phyloP scores from a whole-genome alignment of 2,888 invertebrate species.

The Sarcophaga carnaria region DNA sequence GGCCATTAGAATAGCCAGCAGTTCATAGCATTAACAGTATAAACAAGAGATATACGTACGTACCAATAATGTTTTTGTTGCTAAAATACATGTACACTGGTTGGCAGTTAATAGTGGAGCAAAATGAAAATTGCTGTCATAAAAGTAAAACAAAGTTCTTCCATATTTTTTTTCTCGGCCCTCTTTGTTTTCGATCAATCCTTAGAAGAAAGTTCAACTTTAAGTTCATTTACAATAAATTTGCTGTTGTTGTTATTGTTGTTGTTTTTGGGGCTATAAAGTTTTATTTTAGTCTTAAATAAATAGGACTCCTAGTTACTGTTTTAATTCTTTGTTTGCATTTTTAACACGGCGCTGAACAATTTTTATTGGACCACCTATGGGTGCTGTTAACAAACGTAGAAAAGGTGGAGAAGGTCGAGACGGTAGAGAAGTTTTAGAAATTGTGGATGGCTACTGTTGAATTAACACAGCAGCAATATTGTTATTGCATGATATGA shows the following conservation, averaged over 20 bases:
- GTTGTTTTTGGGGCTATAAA: constrained; percentile 32
- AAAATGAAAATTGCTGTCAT: constrained; percentile 38
- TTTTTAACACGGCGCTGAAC: neutral
- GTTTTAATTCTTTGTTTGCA: neutral
- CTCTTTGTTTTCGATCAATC: constrained; percentile 9
- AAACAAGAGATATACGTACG: neutral
- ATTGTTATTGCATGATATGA: constrained; percentile 1
- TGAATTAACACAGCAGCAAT: neutral
- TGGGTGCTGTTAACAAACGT: constrained; percentile 1
- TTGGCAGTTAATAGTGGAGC: constrained; percentile 11
- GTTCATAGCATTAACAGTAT: neutral
- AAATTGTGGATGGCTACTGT: neutral
- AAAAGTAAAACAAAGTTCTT: constrained; percentile 50
- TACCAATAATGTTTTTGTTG: constrained; percentile 2
- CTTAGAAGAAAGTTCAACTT: constrained; percentile 11
- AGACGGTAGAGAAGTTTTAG: neutral
- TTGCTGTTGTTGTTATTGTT: neutral
- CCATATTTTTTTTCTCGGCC: neutral
- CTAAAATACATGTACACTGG: constrained; percentile 1
- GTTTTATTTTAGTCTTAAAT: constrained; percentile 43
- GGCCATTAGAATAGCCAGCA: neutral
- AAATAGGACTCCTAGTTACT: neutral
- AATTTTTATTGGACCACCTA: constrained; percentile 16
- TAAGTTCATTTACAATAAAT: constrained; percentile 5
- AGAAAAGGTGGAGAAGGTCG: neutral